A percentile compares a stretch with the other conserved stretches of the same genome.
Evolutionary conservation across 1,140 invertebrate genomes (phyloP).

Genomic region (Pseudomyrmex flavicornis): DNA sequence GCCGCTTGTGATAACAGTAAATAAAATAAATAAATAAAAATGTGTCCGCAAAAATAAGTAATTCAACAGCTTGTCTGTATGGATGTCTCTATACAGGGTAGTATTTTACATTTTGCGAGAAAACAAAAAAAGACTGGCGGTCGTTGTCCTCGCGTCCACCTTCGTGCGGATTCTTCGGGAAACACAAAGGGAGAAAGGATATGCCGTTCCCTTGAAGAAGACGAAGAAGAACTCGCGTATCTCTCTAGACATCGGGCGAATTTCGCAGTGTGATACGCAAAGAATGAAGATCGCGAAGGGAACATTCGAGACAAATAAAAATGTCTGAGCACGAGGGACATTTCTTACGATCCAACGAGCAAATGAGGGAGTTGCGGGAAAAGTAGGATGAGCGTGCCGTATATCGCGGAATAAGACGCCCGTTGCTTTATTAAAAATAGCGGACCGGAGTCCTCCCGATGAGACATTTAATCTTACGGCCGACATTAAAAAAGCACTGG

Average conservation of each 20-base stretch:
- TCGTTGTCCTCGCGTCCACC: neutral
- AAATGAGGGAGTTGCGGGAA: slow-evolving; percentile 41
- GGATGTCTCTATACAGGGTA: neutral
- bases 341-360: slow-evolving; percentile 50
- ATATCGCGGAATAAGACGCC: slow-evolving; percentile 13
- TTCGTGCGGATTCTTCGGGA: neutral
- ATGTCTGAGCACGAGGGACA: slow-evolving; percentile 28
- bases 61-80: too few species aligned
- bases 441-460: slow-evolving; percentile 25
- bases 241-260: slow-evolving; percentile 28
- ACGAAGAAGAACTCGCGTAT: slow-evolving; percentile 34
- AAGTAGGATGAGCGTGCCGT: neutral
- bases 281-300: slow-evolving; percentile 12
- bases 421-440: slow-evolving; percentile 58
- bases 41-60: neutral
- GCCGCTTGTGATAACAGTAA: neutral
- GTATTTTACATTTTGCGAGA: neutral
- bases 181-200: neutral
- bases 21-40: too few species aligned
- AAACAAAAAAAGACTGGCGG: neutral
- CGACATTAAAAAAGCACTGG: slow-evolving; percentile 43
- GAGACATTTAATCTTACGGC: slow-evolving; percentile 47
- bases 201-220: neutral
- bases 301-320: slow-evolving; percentile 10
- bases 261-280: slow-evolving; percentile 31